Conservation (phyloP, 2,113 vertebrate species). For the Phalacrocorax aristotelis region DNA sequence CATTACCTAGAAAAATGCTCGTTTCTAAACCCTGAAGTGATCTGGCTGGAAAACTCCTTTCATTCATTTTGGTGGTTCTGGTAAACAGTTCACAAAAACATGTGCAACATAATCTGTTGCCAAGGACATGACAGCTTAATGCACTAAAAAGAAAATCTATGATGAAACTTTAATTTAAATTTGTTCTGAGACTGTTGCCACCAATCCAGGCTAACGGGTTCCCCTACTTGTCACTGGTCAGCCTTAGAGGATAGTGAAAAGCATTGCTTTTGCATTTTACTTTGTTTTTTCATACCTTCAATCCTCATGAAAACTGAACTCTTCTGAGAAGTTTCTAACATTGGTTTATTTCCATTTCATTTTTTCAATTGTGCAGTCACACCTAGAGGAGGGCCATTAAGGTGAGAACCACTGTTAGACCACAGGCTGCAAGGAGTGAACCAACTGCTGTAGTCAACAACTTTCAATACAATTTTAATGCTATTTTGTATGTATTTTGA, state of each 20-base stretch:
- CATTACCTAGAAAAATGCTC: background rate
- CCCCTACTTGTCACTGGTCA: background rate
- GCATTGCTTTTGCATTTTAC: background rate
- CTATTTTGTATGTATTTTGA: background rate
- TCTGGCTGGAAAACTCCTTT: background rate
- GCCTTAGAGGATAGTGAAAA: background rate
- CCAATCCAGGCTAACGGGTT: constrained; percentile 16
- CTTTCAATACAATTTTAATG: background rate
- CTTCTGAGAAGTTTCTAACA: background rate
- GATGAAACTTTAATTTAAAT: background rate
- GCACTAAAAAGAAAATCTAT: background rate
- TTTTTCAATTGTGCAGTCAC: background rate
- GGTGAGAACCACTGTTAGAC: background rate
- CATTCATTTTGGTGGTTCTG: background rate
- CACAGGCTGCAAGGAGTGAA: background rate
- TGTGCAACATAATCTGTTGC: background rate
- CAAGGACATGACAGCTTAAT: background rate
- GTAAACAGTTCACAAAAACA: constrained; percentile 1
- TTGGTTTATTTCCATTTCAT: background rate
- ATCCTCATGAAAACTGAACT: constrained; percentile 49
- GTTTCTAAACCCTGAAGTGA: background rate
- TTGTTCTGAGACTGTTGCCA: constrained; percentile 61
- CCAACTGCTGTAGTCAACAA: background rate
- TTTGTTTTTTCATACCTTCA: constrained; percentile 38
- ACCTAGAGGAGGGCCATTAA: background rate